phyloP scores from a whole-genome alignment of 2,888 invertebrate species.

The Teleiodes luculella region DNA sequence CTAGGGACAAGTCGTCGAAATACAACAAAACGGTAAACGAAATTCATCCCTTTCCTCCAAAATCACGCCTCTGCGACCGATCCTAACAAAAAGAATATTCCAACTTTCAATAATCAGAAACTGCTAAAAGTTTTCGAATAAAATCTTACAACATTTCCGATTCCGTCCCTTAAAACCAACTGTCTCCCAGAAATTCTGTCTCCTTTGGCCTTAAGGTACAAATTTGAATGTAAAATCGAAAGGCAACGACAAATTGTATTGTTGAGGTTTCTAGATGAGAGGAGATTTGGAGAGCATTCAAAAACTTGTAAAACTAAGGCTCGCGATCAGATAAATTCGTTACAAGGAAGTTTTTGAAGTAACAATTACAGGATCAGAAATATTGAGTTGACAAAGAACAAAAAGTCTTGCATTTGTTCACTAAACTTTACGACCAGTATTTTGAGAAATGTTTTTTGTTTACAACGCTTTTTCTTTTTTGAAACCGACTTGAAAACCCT shows the following conservation, averaged over 20 bases:
- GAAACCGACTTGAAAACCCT: no score
- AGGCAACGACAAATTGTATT: constrained; percentile 15
- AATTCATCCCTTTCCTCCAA: constrained; percentile 33
- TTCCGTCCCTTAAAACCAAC: constrained; percentile 11
- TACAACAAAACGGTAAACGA: constrained; percentile 39
- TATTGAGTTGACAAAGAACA: constrained; percentile 3
- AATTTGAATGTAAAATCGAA: constrained; percentile 21
- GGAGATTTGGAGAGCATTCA: constrained; percentile 41
- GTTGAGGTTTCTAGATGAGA: constrained; percentile 28
- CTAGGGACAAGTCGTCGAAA: constrained; percentile 35
- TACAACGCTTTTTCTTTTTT: no score
- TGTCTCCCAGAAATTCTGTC: constrained; percentile 11
- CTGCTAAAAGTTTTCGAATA: constrained; percentile 43
- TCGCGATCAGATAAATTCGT: constrained; percentile 53
- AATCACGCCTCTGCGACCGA: constrained; percentile 37
- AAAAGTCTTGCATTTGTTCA: no score
- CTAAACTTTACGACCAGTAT: no score
- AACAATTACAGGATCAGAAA: constrained; percentile 43
- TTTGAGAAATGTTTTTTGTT: no score
- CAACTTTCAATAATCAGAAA: constrained; percentile 47
- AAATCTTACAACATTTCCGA: constrained; percentile 29
- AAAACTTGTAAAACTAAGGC: constrained; percentile 46
- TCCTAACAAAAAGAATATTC: constrained; percentile 38
- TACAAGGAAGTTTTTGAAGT: constrained; percentile 44
- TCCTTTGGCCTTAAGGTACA: constrained; percentile 20